These are phyloP conservation scores for Idaea biselata DNA, from an alignment of 2,888 invertebrate genomes.

Conservation along the genomic window DNA sequence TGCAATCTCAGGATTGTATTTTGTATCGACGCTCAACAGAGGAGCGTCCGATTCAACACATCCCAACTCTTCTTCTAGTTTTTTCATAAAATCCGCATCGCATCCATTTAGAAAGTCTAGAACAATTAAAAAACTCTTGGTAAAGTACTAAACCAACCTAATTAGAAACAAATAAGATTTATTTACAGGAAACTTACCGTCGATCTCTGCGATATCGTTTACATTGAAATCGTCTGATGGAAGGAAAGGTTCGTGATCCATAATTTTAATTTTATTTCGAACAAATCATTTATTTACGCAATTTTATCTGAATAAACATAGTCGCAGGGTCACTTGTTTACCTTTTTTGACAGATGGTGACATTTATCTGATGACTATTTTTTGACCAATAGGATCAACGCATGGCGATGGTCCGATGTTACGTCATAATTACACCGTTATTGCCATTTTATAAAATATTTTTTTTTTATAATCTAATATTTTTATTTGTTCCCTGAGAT, in stretches of 20 bases:
- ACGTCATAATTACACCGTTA: constrained; percentile 43
- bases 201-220: constrained; percentile 84
- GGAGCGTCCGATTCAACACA: constrained; percentile 56
- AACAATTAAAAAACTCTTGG: constrained; percentile 13
- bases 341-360: constrained; percentile 46
- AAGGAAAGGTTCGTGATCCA: constrained; percentile 66
- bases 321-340: constrained; percentile 52
- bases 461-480: neutral
- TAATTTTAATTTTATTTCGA: constrained; percentile 29
- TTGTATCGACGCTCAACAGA: constrained; percentile 56
- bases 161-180: constrained; percentile 5
- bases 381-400: constrained; percentile 78
- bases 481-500: too few relatives aligned
- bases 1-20: constrained; percentile 45
- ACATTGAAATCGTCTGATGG: constrained; percentile 83
- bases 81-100: constrained; percentile 83
- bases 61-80: constrained; percentile 69
- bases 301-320: constrained; percentile 25
- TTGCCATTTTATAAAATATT: neutral
- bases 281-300: constrained; percentile 20
- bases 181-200: constrained; percentile 75
- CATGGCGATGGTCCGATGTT: constrained; percentile 82
- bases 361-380: constrained; percentile 48
- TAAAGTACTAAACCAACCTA: neutral
- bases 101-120: constrained; percentile 84